Evolutionary conservation across 1,140 invertebrate genomes (phyloP).

Genomic region (Dryas iulia): DNA sequence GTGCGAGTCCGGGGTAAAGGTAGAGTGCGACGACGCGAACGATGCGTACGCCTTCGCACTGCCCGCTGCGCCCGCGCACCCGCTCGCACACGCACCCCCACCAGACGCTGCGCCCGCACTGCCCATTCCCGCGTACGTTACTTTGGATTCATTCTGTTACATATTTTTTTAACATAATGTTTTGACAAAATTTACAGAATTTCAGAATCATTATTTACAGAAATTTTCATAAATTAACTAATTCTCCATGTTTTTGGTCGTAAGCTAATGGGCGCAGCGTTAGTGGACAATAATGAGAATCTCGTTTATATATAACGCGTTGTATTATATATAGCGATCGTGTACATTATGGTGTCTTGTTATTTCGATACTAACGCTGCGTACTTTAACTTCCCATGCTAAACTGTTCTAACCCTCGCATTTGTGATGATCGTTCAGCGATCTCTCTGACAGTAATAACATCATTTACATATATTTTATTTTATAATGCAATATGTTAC

Average conservation of each 20-base stretch:
- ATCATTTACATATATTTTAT: neutral
- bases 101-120: constrained; percentile 46
- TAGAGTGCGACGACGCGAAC: constrained; percentile 73
- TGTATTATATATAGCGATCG: neutral
- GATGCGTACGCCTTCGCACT: constrained; percentile 66
- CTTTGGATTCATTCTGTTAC: neutral
- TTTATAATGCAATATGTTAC: too few species aligned
- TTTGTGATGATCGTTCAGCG: neutral
- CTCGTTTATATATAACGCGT: neutral
- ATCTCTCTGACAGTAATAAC: neutral
- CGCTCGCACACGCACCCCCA: constrained; percentile 30
- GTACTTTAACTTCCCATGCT: neutral
- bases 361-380: neutral
- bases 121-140: constrained; percentile 61
- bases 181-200: neutral
- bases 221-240: neutral
- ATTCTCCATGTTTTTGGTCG: too few species aligned
- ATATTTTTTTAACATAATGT: neutral
- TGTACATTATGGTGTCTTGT: too few species aligned
- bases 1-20: constrained; percentile 57
- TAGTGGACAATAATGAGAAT: neutral
- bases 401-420: neutral
- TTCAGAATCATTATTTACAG: neutral
- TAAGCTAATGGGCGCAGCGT: constrained; percentile 11
- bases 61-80: constrained; percentile 39